Conservation (phyloP, 2,888 invertebrate genomes). For the Linnaemya tessellans region DNA sequence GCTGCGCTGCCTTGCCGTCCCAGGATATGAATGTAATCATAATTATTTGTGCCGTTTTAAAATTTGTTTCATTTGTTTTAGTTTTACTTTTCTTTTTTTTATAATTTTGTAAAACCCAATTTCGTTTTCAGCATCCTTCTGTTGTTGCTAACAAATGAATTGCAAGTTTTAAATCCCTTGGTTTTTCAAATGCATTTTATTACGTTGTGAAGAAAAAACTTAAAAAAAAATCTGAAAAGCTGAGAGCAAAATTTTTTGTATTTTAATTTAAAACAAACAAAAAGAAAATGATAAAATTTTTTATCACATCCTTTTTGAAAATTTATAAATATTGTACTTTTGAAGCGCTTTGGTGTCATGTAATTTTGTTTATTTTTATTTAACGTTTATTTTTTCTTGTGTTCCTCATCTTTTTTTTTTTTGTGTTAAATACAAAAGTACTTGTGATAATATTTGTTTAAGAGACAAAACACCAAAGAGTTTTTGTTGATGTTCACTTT, state of each 20-base stretch:
- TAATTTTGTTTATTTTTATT: constrained; percentile 65
- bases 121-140: background rate
- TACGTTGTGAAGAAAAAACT: background rate
- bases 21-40: background rate
- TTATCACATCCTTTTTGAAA: constrained; percentile 17
- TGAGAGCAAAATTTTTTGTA: constrained; percentile 21
- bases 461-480: constrained; percentile 46
- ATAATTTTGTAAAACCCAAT: background rate
- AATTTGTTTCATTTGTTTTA: background rate
- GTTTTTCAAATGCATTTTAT: constrained; percentile 5
- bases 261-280: constrained; percentile 30
- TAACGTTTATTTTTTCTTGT: constrained; percentile 8
- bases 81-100: background rate
- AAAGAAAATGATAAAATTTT: background rate
- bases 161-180: constrained; percentile 1
- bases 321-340: constrained; percentile 63
- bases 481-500: constrained; percentile 38
- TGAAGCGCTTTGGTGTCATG: constrained; percentile 58
- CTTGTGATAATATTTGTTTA: constrained; percentile 58
- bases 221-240: no score
- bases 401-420: background rate
- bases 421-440: constrained; percentile 45
- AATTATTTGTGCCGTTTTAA: background rate
- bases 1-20: background rate
- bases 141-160: background rate